Conservation (phyloP, 2,797 vertebrate genomes). For the Phataginus tetradactyla region DNA sequence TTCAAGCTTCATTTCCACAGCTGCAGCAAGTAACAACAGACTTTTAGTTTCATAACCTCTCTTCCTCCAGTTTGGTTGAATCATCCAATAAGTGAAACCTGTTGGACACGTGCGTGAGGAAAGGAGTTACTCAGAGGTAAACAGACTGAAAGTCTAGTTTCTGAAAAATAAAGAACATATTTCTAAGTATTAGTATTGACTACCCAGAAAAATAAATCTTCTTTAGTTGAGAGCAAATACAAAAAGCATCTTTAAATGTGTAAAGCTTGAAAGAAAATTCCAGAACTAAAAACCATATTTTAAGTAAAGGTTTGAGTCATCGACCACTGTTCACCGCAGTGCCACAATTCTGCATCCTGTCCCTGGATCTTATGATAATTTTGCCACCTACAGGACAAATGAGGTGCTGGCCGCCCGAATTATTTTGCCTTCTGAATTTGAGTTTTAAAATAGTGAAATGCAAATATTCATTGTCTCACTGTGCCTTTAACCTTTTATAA, state of each 20-base stretch:
- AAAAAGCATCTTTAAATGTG: constrained; percentile 7
- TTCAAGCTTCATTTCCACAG: constrained; percentile 34
- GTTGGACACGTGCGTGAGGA: neutral
- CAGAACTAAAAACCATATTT: neutral
- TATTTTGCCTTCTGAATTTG: constrained; percentile 36
- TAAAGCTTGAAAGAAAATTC: constrained; percentile 2
- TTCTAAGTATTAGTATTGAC: neutral
- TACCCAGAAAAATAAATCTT: neutral
- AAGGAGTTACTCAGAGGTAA: neutral
- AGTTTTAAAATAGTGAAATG: constrained; percentile 30
- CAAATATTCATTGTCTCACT: constrained; percentile 42
- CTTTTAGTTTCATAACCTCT: constrained; percentile 30
- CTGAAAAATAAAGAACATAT: neutral
- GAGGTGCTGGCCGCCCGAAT: constrained; percentile 56
- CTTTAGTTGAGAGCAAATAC: neutral
- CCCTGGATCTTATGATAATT: neutral
- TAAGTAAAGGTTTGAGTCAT: constrained; percentile 12
- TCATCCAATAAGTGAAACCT: neutral
- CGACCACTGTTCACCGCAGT: neutral
- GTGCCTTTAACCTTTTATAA: constrained; percentile 62
- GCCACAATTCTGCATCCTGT: neutral
- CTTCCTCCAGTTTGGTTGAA: neutral
- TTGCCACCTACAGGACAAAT: constrained; percentile 52
- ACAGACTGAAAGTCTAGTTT: neutral
- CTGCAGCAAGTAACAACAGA: neutral